phyloP scores from a whole-genome alignment of 2,888 invertebrate species.

The Plutella xylostella region DNA sequence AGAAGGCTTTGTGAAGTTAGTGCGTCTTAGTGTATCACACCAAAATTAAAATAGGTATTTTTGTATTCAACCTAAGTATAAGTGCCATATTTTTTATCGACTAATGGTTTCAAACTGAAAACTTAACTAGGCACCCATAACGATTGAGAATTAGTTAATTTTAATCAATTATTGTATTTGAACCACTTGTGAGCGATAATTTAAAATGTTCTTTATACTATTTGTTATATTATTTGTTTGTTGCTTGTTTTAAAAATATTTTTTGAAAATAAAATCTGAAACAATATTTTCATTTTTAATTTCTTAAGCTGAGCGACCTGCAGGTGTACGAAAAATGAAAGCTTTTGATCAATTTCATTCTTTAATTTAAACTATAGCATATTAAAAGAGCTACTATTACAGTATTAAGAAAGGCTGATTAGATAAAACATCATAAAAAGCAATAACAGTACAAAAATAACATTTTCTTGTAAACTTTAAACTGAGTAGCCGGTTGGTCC shows the following conservation, averaged over 20 bases:
- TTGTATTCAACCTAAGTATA: not conserved
- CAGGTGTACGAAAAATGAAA: not conserved
- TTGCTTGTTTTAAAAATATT: slow-evolving; percentile 68
- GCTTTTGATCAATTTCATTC: not conserved
- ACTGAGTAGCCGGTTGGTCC: slow-evolving; percentile 17
- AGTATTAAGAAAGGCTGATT: not conserved
- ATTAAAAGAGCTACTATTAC: not conserved
- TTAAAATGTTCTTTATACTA: slow-evolving; percentile 45
- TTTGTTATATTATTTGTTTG: slow-evolving; percentile 61
- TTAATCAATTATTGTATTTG: not conserved
- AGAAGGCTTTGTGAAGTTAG: too few species aligned
- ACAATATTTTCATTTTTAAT: not conserved
- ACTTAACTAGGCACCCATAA: slow-evolving; percentile 1
- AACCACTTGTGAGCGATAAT: not conserved
- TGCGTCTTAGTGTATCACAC: too few species aligned
- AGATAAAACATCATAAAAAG: slow-evolving; percentile 5
- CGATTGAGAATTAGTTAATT: not conserved
- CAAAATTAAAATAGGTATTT: not conserved
- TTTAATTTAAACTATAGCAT: slow-evolving; percentile 6
- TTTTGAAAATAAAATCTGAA: slow-evolving; percentile 51
- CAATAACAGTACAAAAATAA: slow-evolving; percentile 17
- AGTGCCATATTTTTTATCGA: slow-evolving; percentile 6
- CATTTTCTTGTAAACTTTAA: slow-evolving; percentile 11
- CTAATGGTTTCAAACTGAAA: too few species aligned
- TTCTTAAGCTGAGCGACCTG: not conserved